Evolutionary conservation across 2,797 vertebrate species (phyloP), one percentile per base, ranked within the genome.

Genomic region (Acrossocheilus fasciatus): DNA sequence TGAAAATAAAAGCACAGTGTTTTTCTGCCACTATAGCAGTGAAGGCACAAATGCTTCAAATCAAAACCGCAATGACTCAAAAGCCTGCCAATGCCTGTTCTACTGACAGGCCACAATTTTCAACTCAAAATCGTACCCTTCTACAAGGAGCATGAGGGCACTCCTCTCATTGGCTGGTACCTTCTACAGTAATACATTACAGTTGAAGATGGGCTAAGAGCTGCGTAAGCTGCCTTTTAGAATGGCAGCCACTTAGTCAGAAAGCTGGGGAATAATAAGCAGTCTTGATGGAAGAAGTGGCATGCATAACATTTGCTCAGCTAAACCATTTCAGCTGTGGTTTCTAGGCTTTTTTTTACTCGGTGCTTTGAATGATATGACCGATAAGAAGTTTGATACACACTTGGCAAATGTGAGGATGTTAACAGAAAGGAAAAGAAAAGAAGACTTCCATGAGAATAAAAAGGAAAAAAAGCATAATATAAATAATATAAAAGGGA

Each of bases 371-470:
- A 85, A 88, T 88, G 75, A 88, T 88, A 88, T 89, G 79, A 82
- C 85, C 76, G 47, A 84, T 52, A 84, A 75, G 84, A 23, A 45
- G 84, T 50, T 82, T 82, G 26, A 83, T 83, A 89, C 43, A 66
- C 79, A 59, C 50, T 59, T 47, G 76, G n/a, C 66, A 70, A 85
- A 85, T 79, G n/a, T 59, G 43, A 64, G 15, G 84, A 86, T 81
- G 84, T 94, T 95, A 92, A 96, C 84, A 86, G 41, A 86, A 72
- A 79, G n/a, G 39, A 70, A 68, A 26, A 79, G 50, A 39, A 82
- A 59, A 59, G 4, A n/a, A 70, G 20, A 50, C 57, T 76, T 73
- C 52, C 70, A 54, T 15, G 20, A 72, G 8, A 64, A 79, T 72
- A 34, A 52, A 36, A 17, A 6, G 3, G 20, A 7, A 11, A 15